Conservation (phyloP, 2,113 vertebrate species). For the Callithrix jacchus region DNA sequence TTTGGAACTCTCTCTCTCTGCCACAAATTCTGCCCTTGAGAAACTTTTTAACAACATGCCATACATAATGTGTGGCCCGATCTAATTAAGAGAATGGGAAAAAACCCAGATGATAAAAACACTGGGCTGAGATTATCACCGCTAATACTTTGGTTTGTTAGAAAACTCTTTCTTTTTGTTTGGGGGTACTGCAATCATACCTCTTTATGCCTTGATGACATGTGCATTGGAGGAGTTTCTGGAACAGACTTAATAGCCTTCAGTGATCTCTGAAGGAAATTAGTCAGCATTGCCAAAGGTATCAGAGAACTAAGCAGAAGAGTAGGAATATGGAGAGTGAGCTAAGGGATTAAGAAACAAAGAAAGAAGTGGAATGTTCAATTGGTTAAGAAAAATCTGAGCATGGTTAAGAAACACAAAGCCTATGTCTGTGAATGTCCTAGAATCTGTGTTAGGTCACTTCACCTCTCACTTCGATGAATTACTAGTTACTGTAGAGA, state of each 20-base stretch:
- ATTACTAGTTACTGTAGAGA: neutral
- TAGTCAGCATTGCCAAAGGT: neutral
- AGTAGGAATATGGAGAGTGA: neutral
- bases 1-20: neutral
- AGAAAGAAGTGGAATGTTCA: neutral
- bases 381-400: neutral
- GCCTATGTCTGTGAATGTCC: neutral
- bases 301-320: neutral
- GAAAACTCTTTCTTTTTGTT: neutral
- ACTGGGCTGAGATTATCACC: neutral
- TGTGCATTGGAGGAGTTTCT: conserved; percentile 15
- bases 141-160: neutral
- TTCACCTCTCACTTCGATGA: neutral
- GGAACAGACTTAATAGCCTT: neutral
- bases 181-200: neutral
- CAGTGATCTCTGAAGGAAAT: neutral
- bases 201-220: neutral
- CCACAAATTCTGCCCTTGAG: neutral
- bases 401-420: neutral
- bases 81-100: neutral
- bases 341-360: neutral
- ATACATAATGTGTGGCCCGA: neutral
- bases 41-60: neutral
- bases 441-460: neutral
- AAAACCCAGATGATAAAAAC: neutral